A percentile compares a stretch with the other conserved stretches of the same genome.
phyloP scores from a whole-genome alignment of 2,888 invertebrate genomes.

The Mactromeris polynyma region DNA sequence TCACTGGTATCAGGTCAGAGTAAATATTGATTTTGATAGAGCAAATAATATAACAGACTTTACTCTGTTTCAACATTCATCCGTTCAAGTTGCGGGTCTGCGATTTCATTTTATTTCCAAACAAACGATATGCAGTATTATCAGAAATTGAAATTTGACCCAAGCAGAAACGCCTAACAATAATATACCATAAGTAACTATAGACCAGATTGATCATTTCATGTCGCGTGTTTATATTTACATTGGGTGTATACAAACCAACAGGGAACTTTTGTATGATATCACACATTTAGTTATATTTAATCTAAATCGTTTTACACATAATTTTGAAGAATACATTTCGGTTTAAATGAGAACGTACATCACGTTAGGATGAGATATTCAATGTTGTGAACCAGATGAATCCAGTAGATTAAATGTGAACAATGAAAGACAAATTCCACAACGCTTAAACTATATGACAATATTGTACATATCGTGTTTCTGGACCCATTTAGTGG shows the following conservation, averaged over 20 bases:
- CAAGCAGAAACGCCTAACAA: not conserved
- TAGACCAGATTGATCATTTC: no score
- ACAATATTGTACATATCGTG: not conserved
- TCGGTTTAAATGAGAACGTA: not conserved
- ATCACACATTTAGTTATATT: no score
- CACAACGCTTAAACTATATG: not conserved
- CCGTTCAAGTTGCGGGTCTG: not conserved
- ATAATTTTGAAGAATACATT: no score
- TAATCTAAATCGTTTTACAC: no score
- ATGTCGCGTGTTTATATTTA: no score
- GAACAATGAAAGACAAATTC: not conserved
- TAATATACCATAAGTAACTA: no score
- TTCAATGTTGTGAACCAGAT: not conserved
- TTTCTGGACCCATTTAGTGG: no score
- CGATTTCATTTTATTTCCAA: not conserved
- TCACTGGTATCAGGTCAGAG: not conserved
- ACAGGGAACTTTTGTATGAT: no score
- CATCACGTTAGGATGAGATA: not conserved
- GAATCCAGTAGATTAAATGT: not conserved
- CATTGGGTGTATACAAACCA: no score
- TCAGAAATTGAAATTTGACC: not conserved
- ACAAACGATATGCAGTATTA: not conserved
- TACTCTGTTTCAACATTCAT: not conserved
- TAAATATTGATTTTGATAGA: constrained; percentile 9
- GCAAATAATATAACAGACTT: constrained; percentile 3